phyloP scores from a whole-genome alignment of 2,888 invertebrate species.

The Myopa tessellatipennis region DNA sequence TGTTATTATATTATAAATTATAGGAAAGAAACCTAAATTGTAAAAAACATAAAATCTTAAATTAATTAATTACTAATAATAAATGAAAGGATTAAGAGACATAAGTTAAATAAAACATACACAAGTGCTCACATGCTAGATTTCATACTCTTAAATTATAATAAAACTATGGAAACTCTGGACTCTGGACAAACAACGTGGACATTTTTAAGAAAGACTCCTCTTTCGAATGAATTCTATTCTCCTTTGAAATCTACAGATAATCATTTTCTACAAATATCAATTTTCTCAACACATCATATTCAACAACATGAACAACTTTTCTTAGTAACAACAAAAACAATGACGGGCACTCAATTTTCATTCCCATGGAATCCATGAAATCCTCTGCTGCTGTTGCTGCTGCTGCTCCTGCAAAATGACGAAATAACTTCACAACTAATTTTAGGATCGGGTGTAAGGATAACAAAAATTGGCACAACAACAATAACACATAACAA shows the following conservation, averaged over 20 bases:
- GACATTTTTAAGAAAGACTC: too few relatives aligned
- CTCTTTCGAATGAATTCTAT: too few relatives aligned
- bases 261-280: too few relatives aligned
- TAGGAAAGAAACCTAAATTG: not conserved
- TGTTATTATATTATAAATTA: not conserved
- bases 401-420: not conserved
- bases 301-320: not conserved
- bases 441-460: not conserved
- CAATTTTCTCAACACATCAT: too few relatives aligned
- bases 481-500: not conserved
- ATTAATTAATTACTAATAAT: slow-evolving; percentile 2
- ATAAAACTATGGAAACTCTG: too few relatives aligned
- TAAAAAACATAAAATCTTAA: not conserved
- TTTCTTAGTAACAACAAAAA: not conserved
- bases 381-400: not conserved
- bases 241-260: too few relatives aligned
- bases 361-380: too few relatives aligned
- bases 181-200: too few relatives aligned
- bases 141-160: too few relatives aligned
- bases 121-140: too few relatives aligned
- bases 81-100: not conserved
- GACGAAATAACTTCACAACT: not conserved
- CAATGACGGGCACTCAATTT: too few relatives aligned
- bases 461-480: not conserved
- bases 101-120: too few relatives aligned